Evolutionary conservation across 2,797 vertebrate species (phyloP), one percentile per base, ranked within the genome.

Genomic region (Cirrhinus molitorella): DNA sequence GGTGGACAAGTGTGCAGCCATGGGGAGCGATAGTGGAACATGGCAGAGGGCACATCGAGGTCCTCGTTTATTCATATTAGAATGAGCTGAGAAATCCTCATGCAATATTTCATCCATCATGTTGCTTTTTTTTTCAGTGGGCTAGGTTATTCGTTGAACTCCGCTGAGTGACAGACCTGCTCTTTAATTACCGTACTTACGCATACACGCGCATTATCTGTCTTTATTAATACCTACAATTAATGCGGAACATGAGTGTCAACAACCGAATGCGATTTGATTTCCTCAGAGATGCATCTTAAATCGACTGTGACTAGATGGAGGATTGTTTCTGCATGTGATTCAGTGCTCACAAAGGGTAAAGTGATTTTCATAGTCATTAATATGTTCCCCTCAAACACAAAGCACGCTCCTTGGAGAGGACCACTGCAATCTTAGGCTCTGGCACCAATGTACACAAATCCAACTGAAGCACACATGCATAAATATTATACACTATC

Each of bases 251-350:
- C 17, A 12, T 40, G 67, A 83, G 55, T 73, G 78, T 80, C 77
- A 79, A 85, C 70, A 80, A n/a, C 25, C 16, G 34, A 79, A 87
- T 85, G 73, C 11, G 28, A 87, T 87, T 83, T 88, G 85, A 85
- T 88, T 87, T 88, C 83, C 83, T 83, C 65, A 28, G 72, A 80
- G 79, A 84, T 45, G 23, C 47, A 72, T 67, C 5, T 25, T 23
- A 86, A 86, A 79, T 82, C n/a, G 81, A 25, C 76, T 67, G 68
- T 80, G 80, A 77, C 83, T 66, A 23, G 65, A 34, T 73, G 21
- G 21, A 28, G 55, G 49, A 80, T 75, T 61, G 37, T 78, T 47
- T 76, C 31, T n/a, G 53, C 40, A n/a, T 70, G 47, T 72, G 25
- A 76, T 80, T 59, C 73, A 6, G 45, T 13, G 25, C 65, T 59